Conservation (phyloP, 2,113 vertebrate genomes). For the Amia ocellicauda region DNA sequence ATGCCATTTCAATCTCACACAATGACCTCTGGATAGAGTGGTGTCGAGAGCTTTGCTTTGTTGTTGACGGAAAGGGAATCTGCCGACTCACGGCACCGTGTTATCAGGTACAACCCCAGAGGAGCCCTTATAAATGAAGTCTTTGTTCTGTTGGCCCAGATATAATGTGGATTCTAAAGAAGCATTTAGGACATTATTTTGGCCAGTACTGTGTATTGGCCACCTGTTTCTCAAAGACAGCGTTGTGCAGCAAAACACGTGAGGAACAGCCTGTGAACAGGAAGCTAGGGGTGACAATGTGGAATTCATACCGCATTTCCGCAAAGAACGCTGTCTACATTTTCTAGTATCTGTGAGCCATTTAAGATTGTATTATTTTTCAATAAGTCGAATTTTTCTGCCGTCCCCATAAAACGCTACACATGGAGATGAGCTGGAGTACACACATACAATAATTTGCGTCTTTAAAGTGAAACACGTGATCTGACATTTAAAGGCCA, state of each 20-base stretch:
- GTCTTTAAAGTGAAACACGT: too few species aligned
- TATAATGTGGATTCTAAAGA: slow-evolving; percentile 20
- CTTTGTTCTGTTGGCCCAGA: slow-evolving; percentile 41
- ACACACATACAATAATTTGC: too few species aligned
- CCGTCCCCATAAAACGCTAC: too few species aligned
- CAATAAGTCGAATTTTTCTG: too few species aligned
- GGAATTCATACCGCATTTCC: too few species aligned
- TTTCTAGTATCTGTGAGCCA: too few species aligned
- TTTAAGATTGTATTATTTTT: too few species aligned
- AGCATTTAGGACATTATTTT: neutral
- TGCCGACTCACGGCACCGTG: slow-evolving; percentile 30
- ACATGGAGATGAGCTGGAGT: too few species aligned
- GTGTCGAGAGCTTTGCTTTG: slow-evolving; percentile 43
- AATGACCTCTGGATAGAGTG: slow-evolving; percentile 22
- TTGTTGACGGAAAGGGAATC: slow-evolving; percentile 41
- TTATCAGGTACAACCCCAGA: slow-evolving; percentile 41
- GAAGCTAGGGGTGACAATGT: too few species aligned
- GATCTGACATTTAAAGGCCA: too few species aligned
- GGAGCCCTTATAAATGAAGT: slow-evolving; percentile 30
- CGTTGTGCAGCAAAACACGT: neutral
- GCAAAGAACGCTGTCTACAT: too few species aligned
- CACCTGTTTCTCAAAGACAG: slow-evolving; percentile 13
- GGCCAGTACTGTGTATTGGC: slow-evolving; percentile 4
- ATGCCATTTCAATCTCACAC: slow-evolving; percentile 42
- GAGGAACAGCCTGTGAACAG: too few species aligned